Percentiles rank a stretch among this genome's conserved stretches.
Evolutionary conservation across 2,113 vertebrate species (phyloP).

Genomic region (Bombycilla garrulus): DNA sequence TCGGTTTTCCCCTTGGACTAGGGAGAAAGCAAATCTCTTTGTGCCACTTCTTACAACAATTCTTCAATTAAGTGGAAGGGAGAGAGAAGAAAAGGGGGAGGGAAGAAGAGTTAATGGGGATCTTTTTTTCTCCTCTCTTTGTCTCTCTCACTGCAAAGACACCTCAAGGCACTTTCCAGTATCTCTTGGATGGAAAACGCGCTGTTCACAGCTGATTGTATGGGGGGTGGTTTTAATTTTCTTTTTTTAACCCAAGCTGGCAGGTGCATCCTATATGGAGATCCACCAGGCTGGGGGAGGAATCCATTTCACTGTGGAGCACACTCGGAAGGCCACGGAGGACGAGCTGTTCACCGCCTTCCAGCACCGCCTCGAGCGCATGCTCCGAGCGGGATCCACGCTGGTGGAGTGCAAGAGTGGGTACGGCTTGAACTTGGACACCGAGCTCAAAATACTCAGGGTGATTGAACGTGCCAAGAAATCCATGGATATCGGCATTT

Average conservation of each 20-base stretch:
- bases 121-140: neutral
- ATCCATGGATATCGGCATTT: conserved; percentile 81
- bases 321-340: conserved; percentile 76
- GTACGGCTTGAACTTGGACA: conserved; percentile 85
- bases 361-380: conserved; percentile 71
- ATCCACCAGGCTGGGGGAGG: conserved; percentile 93
- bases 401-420: conserved; percentile 98
- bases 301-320: conserved; percentile 91
- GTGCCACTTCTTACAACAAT: accelerated
- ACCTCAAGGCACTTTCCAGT: neutral
- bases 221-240: neutral
- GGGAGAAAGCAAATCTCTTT: neutral
- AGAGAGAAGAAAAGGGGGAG: neutral
- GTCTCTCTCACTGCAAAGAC: neutral
- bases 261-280: conserved; percentile 94
- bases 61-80: neutral
- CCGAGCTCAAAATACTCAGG: conserved; percentile 91
- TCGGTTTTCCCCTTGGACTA: accelerated
- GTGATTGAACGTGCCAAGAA: conserved; percentile 81
- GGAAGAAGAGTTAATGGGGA: neutral
- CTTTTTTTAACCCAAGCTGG: conserved; percentile 75
- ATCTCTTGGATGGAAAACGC: neutral
- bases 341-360: conserved; percentile 78
- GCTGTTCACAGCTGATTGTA: neutral
- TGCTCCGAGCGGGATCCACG: conserved; percentile 85